These are phyloP conservation scores for Bambusicola thoracicus DNA, from an alignment of 2,113 vertebrate species.

Conservation along the genomic window DNA sequence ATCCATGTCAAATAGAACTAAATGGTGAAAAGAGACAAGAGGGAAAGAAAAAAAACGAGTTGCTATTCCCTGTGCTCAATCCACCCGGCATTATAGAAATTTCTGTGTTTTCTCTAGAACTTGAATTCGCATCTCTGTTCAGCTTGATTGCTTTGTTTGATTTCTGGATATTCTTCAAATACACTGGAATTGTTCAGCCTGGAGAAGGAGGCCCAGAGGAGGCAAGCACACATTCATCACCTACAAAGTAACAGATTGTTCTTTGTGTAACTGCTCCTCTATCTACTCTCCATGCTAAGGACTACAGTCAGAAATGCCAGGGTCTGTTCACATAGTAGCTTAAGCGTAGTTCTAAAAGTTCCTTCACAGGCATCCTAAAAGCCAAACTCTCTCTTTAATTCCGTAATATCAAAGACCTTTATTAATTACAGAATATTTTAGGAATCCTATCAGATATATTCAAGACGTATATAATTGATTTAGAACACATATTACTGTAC, in stretches of 20 bases:
- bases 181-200: constrained; percentile 64
- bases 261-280: background rate
- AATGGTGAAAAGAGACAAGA: too few relatives aligned
- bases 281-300: background rate
- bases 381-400: background rate
- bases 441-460: background rate
- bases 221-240: background rate
- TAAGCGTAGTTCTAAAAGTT: background rate
- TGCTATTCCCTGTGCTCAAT: rapidly evolving
- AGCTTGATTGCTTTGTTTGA: constrained; percentile 94
- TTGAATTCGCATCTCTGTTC: constrained; percentile 87
- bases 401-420: background rate
- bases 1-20: too few relatives aligned
- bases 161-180: constrained; percentile 96
- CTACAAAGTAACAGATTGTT: background rate
- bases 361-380: background rate
- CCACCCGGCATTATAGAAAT: rapidly evolving
- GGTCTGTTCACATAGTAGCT: background rate
- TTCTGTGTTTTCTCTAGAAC: constrained; percentile 68
- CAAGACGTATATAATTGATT: background rate
- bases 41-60: background rate
- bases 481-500: background rate
- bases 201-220: too few relatives aligned
- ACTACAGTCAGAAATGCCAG: background rate
- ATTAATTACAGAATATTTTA: background rate